Percentiles rank a stretch among this genome's conserved stretches.
phyloP scores from a whole-genome alignment of 2,797 vertebrate genomes.

The Rhynchotus rufescens region DNA sequence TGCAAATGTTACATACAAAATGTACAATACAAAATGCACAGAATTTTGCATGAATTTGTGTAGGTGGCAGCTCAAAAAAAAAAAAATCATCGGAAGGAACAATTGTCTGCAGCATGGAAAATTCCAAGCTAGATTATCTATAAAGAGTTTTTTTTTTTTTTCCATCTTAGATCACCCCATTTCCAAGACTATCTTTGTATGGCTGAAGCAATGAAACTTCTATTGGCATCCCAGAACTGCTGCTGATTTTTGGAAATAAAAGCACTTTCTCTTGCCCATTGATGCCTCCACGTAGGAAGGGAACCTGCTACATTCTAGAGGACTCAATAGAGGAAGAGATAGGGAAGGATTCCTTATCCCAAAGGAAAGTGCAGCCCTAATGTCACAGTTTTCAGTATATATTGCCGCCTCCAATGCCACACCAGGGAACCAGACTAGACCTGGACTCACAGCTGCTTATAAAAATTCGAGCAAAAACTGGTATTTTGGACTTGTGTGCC shows the following conservation, averaged over 20 bases:
- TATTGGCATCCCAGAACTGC: neutral
- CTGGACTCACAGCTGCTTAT: neutral
- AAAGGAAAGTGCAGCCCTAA: neutral
- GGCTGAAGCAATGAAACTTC: neutral
- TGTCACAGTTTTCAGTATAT: neutral
- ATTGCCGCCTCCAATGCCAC: neutral
- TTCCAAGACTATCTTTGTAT: neutral
- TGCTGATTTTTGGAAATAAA: neutral
- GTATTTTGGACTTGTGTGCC: neutral
- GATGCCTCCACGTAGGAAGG: neutral
- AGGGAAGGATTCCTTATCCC: neutral
- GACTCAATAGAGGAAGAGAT: neutral
- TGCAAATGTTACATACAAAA: conserved; percentile 54
- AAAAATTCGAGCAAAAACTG: neutral
- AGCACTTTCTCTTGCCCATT: neutral
- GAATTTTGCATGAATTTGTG: conserved; percentile 56
- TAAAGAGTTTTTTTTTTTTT: neutral
- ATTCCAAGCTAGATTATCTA: conserved; percentile 10
- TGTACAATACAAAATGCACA: conserved; percentile 47
- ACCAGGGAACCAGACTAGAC: neutral
- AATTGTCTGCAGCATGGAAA: conserved; percentile 53
- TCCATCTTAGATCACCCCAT: neutral
- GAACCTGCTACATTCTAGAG: neutral
- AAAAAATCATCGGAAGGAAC: conserved; percentile 55
- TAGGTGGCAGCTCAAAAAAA: conserved; percentile 65